These are phyloP conservation scores for Tetramorium simillimum DNA, from an alignment of 1,140 invertebrate genomes.

Conservation along the genomic window DNA sequence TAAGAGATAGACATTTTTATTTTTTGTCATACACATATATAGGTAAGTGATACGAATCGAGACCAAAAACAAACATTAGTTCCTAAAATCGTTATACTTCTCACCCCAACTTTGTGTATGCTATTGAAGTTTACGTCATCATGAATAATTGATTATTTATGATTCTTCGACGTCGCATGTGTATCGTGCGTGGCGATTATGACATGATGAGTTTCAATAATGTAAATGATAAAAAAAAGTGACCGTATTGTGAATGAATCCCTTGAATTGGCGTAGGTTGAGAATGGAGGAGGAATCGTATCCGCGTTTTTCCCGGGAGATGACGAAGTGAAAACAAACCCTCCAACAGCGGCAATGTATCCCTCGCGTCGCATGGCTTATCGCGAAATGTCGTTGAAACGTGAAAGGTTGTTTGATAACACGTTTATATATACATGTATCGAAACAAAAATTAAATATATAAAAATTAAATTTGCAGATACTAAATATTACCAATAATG, in stretches of 20 bases:
- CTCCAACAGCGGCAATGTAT: background rate
- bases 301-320: background rate
- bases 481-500: background rate
- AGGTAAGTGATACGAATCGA: background rate
- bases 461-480: background rate
- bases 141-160: constrained; percentile 62
- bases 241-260: constrained; percentile 37
- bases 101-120: background rate
- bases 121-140: background rate
- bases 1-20: background rate
- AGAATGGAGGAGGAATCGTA: background rate
- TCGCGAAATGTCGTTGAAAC: background rate
- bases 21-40: background rate
- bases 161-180: constrained; percentile 25
- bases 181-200: constrained; percentile 4
- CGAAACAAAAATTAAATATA: background rate
- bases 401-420: background rate
- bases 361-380: background rate
- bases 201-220: constrained; percentile 4
- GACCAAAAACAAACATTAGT: background rate
- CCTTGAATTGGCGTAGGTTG: constrained; percentile 47
- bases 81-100: background rate
- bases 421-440: background rate
- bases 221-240: constrained; percentile 14
- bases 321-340: background rate